Evolutionary conservation across 2,797 vertebrate genomes (phyloP).

Genomic region (Prionace glauca): DNA sequence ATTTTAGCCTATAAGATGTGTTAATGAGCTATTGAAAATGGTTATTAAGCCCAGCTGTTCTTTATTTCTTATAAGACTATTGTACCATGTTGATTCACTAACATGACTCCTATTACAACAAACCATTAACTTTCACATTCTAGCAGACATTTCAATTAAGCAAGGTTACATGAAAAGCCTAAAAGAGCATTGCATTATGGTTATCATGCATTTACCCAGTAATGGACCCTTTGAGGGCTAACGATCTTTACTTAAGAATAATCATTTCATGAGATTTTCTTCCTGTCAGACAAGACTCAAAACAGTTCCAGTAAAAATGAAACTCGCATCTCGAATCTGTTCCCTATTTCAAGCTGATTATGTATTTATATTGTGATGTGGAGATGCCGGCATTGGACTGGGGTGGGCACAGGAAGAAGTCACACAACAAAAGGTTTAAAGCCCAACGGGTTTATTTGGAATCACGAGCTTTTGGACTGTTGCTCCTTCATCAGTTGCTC

Average conservation of each 20-base stretch:
- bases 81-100: neutral
- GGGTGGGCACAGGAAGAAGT: too few species aligned
- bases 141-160: neutral
- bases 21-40: neutral
- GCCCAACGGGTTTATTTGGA: too few species aligned
- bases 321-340: neutral
- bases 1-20: neutral
- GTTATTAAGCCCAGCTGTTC: neutral
- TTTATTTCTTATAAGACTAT: neutral
- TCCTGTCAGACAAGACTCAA: neutral
- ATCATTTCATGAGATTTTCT: neutral
- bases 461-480: too few species aligned
- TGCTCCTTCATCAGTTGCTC: too few species aligned
- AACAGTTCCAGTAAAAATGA: neutral
- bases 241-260: neutral
- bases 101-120: neutral
- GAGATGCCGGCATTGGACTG: too few species aligned
- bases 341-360: neutral
- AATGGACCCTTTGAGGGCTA: neutral
- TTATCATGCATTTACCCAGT: neutral
- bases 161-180: neutral
- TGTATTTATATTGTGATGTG: neutral
- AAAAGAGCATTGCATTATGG: neutral
- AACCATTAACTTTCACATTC: neutral
- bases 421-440: too few species aligned